Percentiles rank a stretch among this genome's conserved stretches.
phyloP scores from a whole-genome alignment of 2,888 invertebrate genomes.

The Dolichomitus sp. region DNA sequence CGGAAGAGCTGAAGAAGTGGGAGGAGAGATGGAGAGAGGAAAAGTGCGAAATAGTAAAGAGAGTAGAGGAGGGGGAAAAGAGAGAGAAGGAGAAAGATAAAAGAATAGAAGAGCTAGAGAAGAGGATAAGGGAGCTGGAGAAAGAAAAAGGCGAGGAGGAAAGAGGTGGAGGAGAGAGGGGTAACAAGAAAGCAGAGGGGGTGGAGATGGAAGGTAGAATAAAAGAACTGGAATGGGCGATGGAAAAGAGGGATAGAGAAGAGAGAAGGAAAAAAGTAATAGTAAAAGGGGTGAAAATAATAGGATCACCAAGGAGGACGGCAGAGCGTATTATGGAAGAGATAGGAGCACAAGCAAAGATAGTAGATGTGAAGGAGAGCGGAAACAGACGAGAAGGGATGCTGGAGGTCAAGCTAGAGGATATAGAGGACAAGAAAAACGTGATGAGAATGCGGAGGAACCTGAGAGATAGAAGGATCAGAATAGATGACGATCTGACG shows the following conservation, averaged over 20 bases:
- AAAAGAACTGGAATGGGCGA: neutral
- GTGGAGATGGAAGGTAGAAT: neutral
- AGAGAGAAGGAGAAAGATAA: neutral
- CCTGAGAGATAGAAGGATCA: neutral
- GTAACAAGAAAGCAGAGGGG: neutral
- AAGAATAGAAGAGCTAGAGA: neutral
- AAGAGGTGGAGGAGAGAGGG: neutral
- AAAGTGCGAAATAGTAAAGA: neutral
- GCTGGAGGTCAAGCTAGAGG: slow-evolving; percentile 20
- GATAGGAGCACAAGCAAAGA: slow-evolving; percentile 5
- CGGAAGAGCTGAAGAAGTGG: slow-evolving; percentile 8
- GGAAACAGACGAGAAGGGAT: neutral
- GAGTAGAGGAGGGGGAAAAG: neutral
- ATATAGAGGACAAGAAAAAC: neutral
- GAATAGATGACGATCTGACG: slow-evolving; percentile 9
- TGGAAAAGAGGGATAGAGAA: neutral
- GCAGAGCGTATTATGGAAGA: neutral
- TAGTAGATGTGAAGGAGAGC: slow-evolving; percentile 3
- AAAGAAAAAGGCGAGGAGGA: neutral
- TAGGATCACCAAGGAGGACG: neutral
- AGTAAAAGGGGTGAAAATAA: neutral
- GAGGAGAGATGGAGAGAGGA: neutral
- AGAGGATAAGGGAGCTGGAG: neutral
- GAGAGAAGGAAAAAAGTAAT: slow-evolving; percentile 4
- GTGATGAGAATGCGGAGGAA: slow-evolving; percentile 5